These are phyloP conservation scores for Nesogale talazaci DNA, from an alignment of 2,113 vertebrate species.

Conservation along the genomic window DNA sequence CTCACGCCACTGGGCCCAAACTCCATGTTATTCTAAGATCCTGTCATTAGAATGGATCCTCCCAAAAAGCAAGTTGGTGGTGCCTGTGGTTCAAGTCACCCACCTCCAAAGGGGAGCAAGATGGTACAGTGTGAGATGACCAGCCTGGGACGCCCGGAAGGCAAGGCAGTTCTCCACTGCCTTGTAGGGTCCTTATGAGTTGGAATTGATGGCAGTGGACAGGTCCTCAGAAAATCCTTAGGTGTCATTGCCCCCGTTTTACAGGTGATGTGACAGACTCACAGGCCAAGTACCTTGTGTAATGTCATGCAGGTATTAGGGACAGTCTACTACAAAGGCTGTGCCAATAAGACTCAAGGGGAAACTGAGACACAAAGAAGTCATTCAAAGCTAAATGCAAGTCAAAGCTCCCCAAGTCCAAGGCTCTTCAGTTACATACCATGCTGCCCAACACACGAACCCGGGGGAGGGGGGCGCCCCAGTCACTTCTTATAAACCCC, in stretches of 20 bases:
- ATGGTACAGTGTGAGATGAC: no score
- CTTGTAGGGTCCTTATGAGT: no score
- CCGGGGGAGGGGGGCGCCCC: not conserved
- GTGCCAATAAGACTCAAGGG: not conserved
- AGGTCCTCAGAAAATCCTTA: not conserved
- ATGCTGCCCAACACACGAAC: not conserved
- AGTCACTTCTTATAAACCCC: not conserved
- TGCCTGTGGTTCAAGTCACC: not conserved
- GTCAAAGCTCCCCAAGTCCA: not conserved
- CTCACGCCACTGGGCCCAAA: not conserved
- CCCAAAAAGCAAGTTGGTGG: not conserved
- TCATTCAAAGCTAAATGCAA: not conserved
- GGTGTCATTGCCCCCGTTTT: not conserved
- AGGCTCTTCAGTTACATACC: not conserved
- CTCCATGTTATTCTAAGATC: not conserved
- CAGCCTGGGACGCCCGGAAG: no score
- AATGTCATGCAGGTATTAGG: not conserved
- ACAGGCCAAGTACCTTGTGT: not conserved
- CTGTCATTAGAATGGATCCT: not conserved
- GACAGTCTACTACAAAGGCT: not conserved
- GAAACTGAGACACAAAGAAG: not conserved
- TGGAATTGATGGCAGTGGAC: not conserved
- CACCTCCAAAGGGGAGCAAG: no score
- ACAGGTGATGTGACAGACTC: not conserved
- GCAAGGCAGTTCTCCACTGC: not conserved